phyloP scores from a whole-genome alignment of 2,113 vertebrate species.

The Toxostoma redivivum region DNA sequence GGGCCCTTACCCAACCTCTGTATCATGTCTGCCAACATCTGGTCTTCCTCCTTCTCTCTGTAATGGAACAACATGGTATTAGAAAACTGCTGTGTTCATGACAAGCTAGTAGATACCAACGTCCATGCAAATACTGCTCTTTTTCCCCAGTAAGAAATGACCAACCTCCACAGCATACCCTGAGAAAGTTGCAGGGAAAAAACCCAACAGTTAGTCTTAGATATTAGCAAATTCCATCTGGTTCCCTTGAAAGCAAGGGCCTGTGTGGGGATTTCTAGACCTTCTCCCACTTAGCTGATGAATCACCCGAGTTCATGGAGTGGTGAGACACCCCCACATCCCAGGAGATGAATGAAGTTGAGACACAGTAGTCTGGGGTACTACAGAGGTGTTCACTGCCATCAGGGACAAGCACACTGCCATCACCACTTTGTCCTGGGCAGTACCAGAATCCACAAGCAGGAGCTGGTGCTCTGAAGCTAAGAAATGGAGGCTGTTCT shows the following conservation, averaged over 20 bases:
- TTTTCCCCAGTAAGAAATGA: background rate
- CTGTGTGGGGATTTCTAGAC: background rate
- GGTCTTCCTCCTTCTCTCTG: constrained; percentile 93
- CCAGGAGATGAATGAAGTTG: background rate
- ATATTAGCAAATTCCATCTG: background rate
- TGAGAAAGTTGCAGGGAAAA: background rate
- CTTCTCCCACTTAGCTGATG: background rate
- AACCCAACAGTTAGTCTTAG: background rate
- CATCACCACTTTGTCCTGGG: background rate
- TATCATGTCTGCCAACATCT: constrained; percentile 89
- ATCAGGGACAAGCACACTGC: background rate
- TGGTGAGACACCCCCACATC: background rate
- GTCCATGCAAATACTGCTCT: background rate
- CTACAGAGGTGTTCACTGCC: background rate
- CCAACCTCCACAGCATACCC: background rate
- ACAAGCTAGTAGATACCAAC: background rate
- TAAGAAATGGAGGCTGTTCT: background rate
- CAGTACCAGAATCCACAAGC: background rate
- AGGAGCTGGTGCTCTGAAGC: background rate
- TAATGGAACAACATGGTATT: background rate
- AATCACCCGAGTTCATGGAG: background rate
- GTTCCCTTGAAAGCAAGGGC: background rate
- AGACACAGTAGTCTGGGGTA: background rate
- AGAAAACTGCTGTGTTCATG: background rate
- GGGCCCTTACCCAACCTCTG: constrained; percentile 77